Evolutionary conservation across 2,797 vertebrate genomes (phyloP).

Genomic region (Synaphobranchus kaupii): DNA sequence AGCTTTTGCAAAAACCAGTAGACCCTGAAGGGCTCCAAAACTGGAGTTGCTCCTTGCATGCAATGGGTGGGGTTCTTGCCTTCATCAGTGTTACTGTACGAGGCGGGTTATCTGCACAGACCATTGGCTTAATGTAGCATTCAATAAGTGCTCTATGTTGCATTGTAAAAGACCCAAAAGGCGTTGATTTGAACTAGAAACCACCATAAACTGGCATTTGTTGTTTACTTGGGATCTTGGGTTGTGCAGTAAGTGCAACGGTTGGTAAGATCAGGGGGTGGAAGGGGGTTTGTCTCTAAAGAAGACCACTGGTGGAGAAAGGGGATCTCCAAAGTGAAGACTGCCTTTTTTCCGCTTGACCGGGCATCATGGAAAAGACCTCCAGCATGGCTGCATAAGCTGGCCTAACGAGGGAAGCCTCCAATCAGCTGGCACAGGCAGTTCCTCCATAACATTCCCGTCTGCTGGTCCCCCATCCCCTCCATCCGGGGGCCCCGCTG

Average conservation of each 20-base stretch:
- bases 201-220: not conserved
- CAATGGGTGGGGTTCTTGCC: not conserved
- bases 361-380: not conserved
- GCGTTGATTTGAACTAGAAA: not conserved
- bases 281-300: not conserved
- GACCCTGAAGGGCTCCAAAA: slow-evolving; percentile 10
- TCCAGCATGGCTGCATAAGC: not conserved
- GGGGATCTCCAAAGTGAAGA: not conserved
- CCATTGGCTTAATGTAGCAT: not conserved
- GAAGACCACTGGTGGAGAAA: not conserved
- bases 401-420: slow-evolving; percentile 6
- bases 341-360: not conserved
- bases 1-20: slow-evolving; percentile 46
- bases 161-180: not conserved
- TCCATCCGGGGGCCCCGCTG: not conserved
- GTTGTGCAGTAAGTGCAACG: not conserved
- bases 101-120: not conserved
- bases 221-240: not conserved
- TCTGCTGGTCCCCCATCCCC: not conserved
- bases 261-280: not conserved
- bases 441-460: not conserved
- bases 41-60: not conserved
- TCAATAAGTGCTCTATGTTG: not conserved
- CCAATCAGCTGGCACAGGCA: not conserved
- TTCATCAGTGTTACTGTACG: not conserved